Evolutionary conservation across 2,113 vertebrate species (phyloP).

Genomic region (Paratilapia polleni): DNA sequence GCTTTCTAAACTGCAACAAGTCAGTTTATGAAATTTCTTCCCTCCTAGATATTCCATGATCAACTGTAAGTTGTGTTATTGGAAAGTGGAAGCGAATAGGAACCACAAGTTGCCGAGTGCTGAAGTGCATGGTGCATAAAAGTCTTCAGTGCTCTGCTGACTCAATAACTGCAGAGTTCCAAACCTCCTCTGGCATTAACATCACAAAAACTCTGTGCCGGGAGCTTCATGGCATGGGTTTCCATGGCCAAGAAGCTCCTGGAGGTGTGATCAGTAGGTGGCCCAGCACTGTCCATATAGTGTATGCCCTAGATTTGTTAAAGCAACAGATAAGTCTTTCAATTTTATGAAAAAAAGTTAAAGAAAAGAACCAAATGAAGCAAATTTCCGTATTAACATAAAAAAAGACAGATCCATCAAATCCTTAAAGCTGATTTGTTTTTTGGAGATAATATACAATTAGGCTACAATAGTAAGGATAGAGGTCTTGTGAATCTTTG

Average conservation of each 20-base stretch:
- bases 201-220: neutral
- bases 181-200: neutral
- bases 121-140: neutral
- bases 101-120: too few relatives aligned
- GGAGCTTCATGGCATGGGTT: neutral
- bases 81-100: too few relatives aligned
- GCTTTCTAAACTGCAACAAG: too few relatives aligned
- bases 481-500: neutral
- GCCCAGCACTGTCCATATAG: too few relatives aligned
- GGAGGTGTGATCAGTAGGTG: too few relatives aligned
- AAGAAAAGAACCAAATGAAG: neutral
- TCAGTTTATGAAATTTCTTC: too few relatives aligned
- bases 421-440: neutral
- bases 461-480: neutral
- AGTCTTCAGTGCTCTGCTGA: neutral
- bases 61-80: too few relatives aligned
- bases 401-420: neutral
- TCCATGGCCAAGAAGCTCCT: neutral
- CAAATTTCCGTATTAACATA: neutral
- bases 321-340: neutral
- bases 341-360: neutral
- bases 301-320: too few relatives aligned
- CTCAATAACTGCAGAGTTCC: neutral
- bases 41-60: too few relatives aligned
- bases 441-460: neutral